Percentiles rank a stretch among this genome's conserved stretches.
Evolutionary conservation across 2,113 vertebrate genomes (phyloP).

Genomic region (Rhinopomastus cyanomelas): DNA sequence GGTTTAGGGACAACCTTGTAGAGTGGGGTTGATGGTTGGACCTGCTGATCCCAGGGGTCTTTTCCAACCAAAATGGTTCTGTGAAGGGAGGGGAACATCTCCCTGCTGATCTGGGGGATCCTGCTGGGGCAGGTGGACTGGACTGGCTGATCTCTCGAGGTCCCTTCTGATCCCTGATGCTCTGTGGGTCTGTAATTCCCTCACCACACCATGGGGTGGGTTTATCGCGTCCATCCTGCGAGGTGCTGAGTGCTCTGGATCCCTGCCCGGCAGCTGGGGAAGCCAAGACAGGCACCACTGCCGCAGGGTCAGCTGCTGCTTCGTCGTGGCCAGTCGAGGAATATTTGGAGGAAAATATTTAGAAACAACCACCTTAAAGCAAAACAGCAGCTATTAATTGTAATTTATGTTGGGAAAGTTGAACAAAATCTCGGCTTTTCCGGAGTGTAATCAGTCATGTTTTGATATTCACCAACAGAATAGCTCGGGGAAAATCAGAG

Average conservation of each 20-base stretch:
- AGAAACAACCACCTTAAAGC: not conserved
- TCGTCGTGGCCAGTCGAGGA: not conserved
- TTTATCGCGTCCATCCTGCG: not conserved
- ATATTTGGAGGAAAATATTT: not conserved
- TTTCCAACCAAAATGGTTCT: too few relatives aligned
- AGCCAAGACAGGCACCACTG: not conserved
- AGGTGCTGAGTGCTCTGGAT: not conserved
- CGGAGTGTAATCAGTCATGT: not conserved
- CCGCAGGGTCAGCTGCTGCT: not conserved
- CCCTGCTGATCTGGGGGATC: too few relatives aligned
- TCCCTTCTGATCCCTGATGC: too few relatives aligned
- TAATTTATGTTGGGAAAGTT: not conserved
- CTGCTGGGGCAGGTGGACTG: too few relatives aligned
- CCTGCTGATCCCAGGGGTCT: too few relatives aligned
- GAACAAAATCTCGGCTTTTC: not conserved
- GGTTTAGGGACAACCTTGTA: too few relatives aligned
- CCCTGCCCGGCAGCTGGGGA: not conserved
- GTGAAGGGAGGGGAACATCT: too few relatives aligned
- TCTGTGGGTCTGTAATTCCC: too few relatives aligned
- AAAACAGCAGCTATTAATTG: not conserved
- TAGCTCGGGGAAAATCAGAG: not conserved
- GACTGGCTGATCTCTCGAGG: too few relatives aligned
- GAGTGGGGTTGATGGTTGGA: too few relatives aligned
- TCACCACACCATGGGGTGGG: not conserved
- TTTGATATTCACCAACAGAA: conserved; percentile 1